Percentiles rank a stretch among this genome's conserved stretches.
phyloP scores from a whole-genome alignment of 2,113 vertebrate genomes.

The Numida meleagris region DNA sequence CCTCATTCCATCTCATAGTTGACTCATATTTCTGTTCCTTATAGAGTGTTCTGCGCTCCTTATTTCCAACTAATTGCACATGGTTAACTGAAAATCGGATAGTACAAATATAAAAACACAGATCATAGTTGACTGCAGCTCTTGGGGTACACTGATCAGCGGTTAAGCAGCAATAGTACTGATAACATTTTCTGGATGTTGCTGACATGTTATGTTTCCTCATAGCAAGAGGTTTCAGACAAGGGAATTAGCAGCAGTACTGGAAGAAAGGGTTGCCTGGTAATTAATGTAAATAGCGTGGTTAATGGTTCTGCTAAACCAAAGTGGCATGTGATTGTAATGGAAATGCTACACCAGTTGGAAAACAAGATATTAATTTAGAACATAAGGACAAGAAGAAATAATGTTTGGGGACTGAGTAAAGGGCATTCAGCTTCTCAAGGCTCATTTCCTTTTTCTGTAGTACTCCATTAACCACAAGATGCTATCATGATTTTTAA shows the following conservation, averaged over 20 bases:
- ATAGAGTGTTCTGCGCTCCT: not conserved
- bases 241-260: not conserved
- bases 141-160: not conserved
- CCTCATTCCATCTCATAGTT: not conserved
- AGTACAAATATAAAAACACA: not conserved
- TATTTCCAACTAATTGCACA: not conserved
- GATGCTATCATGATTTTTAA: slow-evolving; percentile 64
- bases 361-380: slow-evolving; percentile 69
- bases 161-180: not conserved
- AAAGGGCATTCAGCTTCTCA: slow-evolving; percentile 61
- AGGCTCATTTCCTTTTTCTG: slow-evolving; percentile 67
- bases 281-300: slow-evolving; percentile 44
- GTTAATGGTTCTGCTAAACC: slow-evolving; percentile 49
- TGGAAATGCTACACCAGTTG: slow-evolving; percentile 41
- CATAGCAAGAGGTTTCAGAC: not conserved
- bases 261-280: not conserved
- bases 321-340: slow-evolving; percentile 47
- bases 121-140: not conserved
- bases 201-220: not conserved
- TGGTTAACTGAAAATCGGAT: not conserved
- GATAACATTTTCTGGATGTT: not conserved
- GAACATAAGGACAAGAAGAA: slow-evolving; percentile 62
- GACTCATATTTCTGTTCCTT: not conserved
- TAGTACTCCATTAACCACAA: slow-evolving; percentile 66
- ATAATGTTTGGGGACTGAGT: slow-evolving; percentile 46